A percentile compares a stretch with the other conserved stretches of the same genome.
Evolutionary conservation across 2,888 invertebrate species (phyloP).

Genomic region (Napeogenes sylphis): DNA sequence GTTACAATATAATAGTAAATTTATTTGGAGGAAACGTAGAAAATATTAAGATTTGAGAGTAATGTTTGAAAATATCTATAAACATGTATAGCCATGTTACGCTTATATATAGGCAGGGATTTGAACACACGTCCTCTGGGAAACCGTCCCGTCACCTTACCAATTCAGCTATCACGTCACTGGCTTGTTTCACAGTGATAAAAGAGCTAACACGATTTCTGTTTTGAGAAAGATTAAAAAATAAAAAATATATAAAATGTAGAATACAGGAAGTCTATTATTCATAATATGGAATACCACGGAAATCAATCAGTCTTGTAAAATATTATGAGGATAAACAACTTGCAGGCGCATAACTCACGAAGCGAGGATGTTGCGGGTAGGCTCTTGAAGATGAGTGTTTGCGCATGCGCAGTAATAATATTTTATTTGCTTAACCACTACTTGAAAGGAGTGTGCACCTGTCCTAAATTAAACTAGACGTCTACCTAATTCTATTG

Average conservation of each 20-base stretch:
- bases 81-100: too few relatives aligned
- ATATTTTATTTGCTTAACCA: constrained; percentile 20
- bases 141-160: too few relatives aligned
- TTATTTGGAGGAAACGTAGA: too few relatives aligned
- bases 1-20: too few relatives aligned
- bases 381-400: constrained; percentile 26
- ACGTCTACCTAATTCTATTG: not conserved
- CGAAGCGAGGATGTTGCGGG: constrained; percentile 29
- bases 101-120: too few relatives aligned
- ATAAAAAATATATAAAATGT: not conserved
- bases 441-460: constrained; percentile 5
- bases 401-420: constrained; percentile 27
- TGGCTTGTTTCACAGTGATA: too few relatives aligned
- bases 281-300: constrained; percentile 41
- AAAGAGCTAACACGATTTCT: too few relatives aligned
- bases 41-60: too few relatives aligned
- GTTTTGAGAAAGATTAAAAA: too few relatives aligned
- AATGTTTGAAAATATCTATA: too few relatives aligned
- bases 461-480: constrained; percentile 17
- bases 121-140: too few relatives aligned
- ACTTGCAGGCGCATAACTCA: constrained; percentile 39
- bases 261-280: constrained; percentile 11
- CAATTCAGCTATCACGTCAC: too few relatives aligned
- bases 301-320: constrained; percentile 38
- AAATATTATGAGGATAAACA: constrained; percentile 66